phyloP scores from a whole-genome alignment of 2,113 vertebrate genomes.

The Heptranchias perlo region DNA sequence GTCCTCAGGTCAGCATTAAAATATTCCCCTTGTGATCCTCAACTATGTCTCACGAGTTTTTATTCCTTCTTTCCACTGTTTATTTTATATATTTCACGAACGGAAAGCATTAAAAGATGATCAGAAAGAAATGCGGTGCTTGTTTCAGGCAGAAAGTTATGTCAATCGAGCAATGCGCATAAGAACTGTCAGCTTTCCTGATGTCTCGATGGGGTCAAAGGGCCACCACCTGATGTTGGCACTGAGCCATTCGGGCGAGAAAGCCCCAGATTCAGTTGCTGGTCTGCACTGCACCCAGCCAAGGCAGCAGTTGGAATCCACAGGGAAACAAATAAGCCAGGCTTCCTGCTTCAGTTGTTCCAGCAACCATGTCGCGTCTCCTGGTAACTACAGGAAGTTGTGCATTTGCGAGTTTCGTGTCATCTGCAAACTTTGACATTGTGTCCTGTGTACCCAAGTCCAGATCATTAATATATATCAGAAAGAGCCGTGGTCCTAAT shows the following conservation, averaged over 20 bases:
- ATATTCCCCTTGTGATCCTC: conserved; percentile 10
- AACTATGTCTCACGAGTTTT: neutral
- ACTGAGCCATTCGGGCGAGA: neutral
- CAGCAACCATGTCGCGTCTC: neutral
- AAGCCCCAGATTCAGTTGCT: neutral
- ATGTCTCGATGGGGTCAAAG: neutral
- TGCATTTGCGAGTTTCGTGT: no score
- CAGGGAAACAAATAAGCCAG: neutral
- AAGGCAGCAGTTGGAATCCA: neutral
- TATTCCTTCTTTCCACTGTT: neutral
- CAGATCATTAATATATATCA: no score
- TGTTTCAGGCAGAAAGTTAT: neutral
- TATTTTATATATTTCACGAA: no score
- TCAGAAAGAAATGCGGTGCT: neutral
- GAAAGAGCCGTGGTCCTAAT: no score
- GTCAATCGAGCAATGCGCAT: neutral
- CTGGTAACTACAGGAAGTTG: no score
- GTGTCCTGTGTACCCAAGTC: no score
- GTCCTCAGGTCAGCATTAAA: conserved; percentile 24
- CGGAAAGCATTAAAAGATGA: neutral
- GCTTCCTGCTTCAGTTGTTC: neutral
- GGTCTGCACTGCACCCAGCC: neutral
- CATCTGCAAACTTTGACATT: no score
- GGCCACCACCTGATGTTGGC: neutral
- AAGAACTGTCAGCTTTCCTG: neutral